phyloP scores from a whole-genome alignment of 2,888 invertebrate genomes.

The Trachelus stipa region DNA sequence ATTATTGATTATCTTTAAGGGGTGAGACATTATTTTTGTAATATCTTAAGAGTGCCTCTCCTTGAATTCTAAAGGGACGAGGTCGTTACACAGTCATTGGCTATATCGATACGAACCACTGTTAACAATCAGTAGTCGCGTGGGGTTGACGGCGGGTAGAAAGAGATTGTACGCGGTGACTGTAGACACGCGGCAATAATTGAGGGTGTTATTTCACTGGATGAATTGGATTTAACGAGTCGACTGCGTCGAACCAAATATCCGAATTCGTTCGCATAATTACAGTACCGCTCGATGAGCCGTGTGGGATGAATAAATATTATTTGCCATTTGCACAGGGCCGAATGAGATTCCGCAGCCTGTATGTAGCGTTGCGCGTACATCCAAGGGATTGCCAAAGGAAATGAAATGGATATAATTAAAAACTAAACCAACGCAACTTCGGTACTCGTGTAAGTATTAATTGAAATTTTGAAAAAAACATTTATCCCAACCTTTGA shows the following conservation, averaged over 20 bases:
- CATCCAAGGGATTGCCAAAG: neutral
- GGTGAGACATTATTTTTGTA: neutral
- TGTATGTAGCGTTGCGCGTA: neutral
- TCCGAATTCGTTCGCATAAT: constrained; percentile 8
- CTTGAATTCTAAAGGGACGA: neutral
- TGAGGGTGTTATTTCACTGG: constrained; percentile 40
- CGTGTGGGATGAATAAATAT: constrained; percentile 1
- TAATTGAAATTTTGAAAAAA: neutral
- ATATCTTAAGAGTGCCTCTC: neutral
- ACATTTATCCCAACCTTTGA: neutral
- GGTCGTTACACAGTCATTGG: neutral
- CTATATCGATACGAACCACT: neutral
- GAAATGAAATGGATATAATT: neutral
- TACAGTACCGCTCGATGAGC: constrained; percentile 3
- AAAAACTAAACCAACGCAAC: neutral
- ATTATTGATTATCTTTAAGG: too few relatives aligned
- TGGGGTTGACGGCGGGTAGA: neutral
- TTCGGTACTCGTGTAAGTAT: neutral
- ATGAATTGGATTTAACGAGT: constrained; percentile 46
- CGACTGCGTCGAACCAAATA: constrained; percentile 8
- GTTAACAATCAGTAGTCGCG: neutral
- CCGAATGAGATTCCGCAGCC: neutral
- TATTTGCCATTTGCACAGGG: neutral
- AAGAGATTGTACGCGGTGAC: neutral
- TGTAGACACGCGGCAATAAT: constrained; percentile 30